Base-by-base conservation (phyloP, 2,888 invertebrate species). In the Orthosia gothica region DNA sequence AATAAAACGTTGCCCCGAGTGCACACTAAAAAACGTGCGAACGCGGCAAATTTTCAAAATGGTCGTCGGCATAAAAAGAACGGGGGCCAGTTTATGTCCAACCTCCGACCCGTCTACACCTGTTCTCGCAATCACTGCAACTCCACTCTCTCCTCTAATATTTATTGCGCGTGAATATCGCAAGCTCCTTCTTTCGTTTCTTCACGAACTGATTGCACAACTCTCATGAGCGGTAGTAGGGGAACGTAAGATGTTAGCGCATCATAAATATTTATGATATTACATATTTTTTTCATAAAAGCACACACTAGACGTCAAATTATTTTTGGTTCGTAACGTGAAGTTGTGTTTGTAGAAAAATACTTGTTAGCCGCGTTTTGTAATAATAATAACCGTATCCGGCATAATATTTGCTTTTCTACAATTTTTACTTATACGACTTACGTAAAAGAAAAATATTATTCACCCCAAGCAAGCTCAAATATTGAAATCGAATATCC, bases 101-200 rank as follows among this genome's bases (percentile, higher is more conserved):
- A 87, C 82, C 82, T 76, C 83, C 84, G 88, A 87, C 92, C 82
- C 87, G 88, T 89, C 93, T 91, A 93, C 95, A 95, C 95, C 95
- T 95, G 94, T 89, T 90, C 89, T 89, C 92, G 93, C 95, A 95
- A 96, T 95, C 95, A 95, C 95, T 95, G 96, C 95, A 95, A 89
- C 95, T 96, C 91, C 90, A 68, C 80, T 83, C 73, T 61, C 80
- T 81, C 68, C 84, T 96, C 91, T 96, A 96, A 96, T 96, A 96
- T 96, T 96, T 96, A 96, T 96, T 95, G 92, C 94, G 89, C 91
- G 94, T 96, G 95, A 96, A 96, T 96, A 95, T 94, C 93, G 92
- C 93, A 95, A 93, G 92, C 87, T 89, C 87, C 88, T 93, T 93
- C 92, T 94, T 93, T 92, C 77, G 55, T 65, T 65, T 20, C 45